Base-by-base conservation (phyloP, 2,113 vertebrate genomes). In the Mola mola region DNA sequence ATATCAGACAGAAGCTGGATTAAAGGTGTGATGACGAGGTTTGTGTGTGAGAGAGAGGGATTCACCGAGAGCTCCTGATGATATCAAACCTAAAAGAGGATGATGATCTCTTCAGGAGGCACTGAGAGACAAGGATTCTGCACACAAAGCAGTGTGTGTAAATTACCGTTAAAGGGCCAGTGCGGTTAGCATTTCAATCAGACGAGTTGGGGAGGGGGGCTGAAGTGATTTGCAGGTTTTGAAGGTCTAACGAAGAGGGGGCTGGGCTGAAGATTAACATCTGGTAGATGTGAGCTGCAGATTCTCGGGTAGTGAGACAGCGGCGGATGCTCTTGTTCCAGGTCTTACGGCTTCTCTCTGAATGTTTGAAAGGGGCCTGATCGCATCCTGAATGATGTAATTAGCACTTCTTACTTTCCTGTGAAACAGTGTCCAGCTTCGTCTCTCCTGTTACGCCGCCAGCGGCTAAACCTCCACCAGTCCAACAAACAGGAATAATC, bases 111-210 rank as follows among this genome's bases (percentile, higher is more conserved):
- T n/a, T n/a, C n/a, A n/a, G n/a, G n/a, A n/a, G n/a, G n/a, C n/a
- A n/a, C n/a, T n/a, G n/a, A n/a, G n/a, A n/a, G n/a, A n/a, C n/a
- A 33, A 17, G n/a, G 38, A 12, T 21, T 47, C 20, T 57, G 11
- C 1, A 47, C 17, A 38, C 43, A 5, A 2, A n/a, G 21, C 20
- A 44, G 42, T 53, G 38, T 52, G 43, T 22, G 34, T 16, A 17
- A 61, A 63, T 75, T 6, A 53, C n/a, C 55, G 44, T 21, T 6
- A 41, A n/a, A 34, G 29, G 2, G 16, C 4, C 12, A 19, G 26
- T 12, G 3, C 12, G 13, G 68, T 78, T 77, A 42, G 44, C 74
- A 79, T 82, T 19, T 88, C 58, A 79, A 41, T 63, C 47, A 53
- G 24, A 22, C 9, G 36, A 28, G 8, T 28, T 29, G 37, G 17